Evolutionary conservation across 2,113 vertebrate genomes (phyloP), one percentile per base, ranked within the genome.

Genomic region (Ginglymostoma cirratum): DNA sequence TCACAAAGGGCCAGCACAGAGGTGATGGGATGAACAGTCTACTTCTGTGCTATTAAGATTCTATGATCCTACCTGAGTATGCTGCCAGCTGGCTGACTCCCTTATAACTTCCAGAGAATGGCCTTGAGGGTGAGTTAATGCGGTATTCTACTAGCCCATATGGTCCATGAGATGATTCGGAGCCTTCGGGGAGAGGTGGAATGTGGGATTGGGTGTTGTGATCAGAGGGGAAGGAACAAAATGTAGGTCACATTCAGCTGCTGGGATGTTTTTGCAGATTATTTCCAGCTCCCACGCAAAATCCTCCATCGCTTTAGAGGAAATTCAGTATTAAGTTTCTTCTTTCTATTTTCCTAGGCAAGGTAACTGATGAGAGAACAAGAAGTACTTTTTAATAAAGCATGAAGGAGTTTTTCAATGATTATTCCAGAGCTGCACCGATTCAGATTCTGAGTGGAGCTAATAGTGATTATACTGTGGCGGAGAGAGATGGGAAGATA

Each of bases 301-400:
- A 66, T 66, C 86, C 55, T 52, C 86, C 86, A 55, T 52, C 87
- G 34, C 87, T 90, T 38, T 55, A 92, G 89, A 38, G 89, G 89
- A 92, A 38, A 65, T 92, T 92, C 34, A 45, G 34, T 21, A 92
- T 92, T 92, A 38, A 19, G n/a, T 92, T 92, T 92, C 89, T 65
- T 65, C 7, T 92, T 76, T 76, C 1, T 92, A 1, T 66, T 92
- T 92, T 92, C 55, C 15, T 19, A 5, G 55, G 93, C 23, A 70
- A 5, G 42, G 66, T 5, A 19, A 70, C 92, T 94, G 92, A 61
- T 90, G 87, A 95, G 48, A 45, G 42, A 48, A 69, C 42, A 92
- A n/a, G 42, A 70, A 95, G 34, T 45, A 45, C 67, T 48, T 72
- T 70, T 30, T 67, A 95, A 72, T 30, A 95, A 95, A 95, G 93